Percentiles rank a stretch among this genome's conserved stretches.
phyloP scores from a whole-genome alignment of 2,113 vertebrate species.

The Nanger granti region DNA sequence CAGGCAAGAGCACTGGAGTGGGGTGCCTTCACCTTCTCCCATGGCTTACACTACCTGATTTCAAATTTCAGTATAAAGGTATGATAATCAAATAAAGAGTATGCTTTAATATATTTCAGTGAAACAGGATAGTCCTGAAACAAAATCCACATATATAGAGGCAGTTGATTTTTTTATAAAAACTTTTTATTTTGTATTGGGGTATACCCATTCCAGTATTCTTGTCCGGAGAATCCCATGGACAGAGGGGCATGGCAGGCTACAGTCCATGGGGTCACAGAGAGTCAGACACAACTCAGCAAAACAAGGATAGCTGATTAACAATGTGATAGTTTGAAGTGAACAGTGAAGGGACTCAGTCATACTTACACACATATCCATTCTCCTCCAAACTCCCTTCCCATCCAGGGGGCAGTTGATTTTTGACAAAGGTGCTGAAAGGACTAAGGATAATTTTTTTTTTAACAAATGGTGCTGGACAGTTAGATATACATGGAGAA shows the following conservation, averaged over 20 bases:
- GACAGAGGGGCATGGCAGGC: background rate
- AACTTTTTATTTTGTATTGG: background rate
- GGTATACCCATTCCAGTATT: background rate
- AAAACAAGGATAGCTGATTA: background rate
- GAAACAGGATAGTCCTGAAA: background rate
- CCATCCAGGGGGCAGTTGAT: background rate
- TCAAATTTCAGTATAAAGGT: background rate
- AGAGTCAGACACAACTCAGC: background rate
- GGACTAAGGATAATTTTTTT: background rate
- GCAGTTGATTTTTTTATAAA: background rate
- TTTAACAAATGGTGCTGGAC: background rate
- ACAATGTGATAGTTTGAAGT: too few species aligned
- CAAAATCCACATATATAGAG: background rate
- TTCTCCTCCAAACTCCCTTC: background rate
- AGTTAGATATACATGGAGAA: background rate
- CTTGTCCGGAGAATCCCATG: background rate
- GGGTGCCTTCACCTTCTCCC: too few species aligned
- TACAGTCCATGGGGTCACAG: background rate
- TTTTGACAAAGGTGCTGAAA: background rate
- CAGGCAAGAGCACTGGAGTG: too few species aligned
- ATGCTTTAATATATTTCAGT: background rate
- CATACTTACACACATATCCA: background rate
- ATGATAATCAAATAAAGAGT: background rate
- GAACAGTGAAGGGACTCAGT: too few species aligned
- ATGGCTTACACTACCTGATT: background rate